These are phyloP conservation scores for Pseudomyrmex gracilis DNA, from an alignment of 1,140 invertebrate genomes.

Conservation along the genomic window DNA sequence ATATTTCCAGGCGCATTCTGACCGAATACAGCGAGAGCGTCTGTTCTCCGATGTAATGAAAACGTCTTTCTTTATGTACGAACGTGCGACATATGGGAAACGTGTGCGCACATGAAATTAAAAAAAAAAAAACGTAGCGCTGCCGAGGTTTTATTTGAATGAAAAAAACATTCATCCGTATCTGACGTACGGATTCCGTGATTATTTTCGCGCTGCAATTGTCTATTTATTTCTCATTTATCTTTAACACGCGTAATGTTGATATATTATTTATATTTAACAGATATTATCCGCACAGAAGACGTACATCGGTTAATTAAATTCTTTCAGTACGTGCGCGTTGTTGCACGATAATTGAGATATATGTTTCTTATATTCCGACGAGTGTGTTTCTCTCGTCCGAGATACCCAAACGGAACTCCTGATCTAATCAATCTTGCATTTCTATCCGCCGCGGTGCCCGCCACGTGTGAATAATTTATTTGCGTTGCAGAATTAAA, in stretches of 20 bases:
- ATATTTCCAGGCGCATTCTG: neutral
- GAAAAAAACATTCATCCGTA: neutral
- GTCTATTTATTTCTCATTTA: neutral
- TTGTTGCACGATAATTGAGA: neutral
- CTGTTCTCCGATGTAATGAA: constrained; percentile 16
- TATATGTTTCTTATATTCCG: neutral
- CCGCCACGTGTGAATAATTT: constrained; percentile 22
- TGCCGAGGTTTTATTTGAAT: constrained; percentile 4
- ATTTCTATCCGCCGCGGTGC: neutral
- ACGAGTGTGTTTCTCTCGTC: neutral
- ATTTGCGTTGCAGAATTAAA: constrained; percentile 59
- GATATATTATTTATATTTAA: neutral
- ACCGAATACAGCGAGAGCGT: neutral
- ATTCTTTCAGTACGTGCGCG: neutral
- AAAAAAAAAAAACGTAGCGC: neutral
- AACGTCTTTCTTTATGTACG: constrained; percentile 6
- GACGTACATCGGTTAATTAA: neutral
- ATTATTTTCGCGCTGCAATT: neutral
- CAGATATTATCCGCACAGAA: neutral
- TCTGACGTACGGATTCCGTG: neutral
- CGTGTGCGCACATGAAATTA: neutral
- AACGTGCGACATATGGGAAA: too few species aligned
- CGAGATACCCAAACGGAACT: neutral
- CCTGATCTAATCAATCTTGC: constrained; percentile 3
- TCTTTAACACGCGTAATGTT: neutral